Evolutionary conservation across 2,113 vertebrate species (phyloP), one percentile per base, ranked within the genome.

Genomic region (Ictalurus punctatus): DNA sequence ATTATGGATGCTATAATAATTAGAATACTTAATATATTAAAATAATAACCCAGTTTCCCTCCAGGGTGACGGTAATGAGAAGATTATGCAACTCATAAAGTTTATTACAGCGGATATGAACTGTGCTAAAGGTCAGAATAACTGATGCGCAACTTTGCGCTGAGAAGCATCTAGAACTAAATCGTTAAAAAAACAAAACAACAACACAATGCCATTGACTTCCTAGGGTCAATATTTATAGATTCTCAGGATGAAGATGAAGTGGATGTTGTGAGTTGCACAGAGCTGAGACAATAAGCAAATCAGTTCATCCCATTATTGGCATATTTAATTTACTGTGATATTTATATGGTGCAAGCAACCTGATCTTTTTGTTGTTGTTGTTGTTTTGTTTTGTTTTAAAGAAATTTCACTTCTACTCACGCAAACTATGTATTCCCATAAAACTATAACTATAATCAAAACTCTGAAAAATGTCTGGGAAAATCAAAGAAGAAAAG

Each of bases 51-150:
- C 86, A 54, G 71, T 82, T 69, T 67, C 30, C 86, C 65, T 73
- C 80, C 86, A 59, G 30, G 59, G 65, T 44, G 54, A 83, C 4
- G 52, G 52, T 83, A 83, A 88, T 83, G 86, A 69, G 79, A 69
- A 59, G 80, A 88, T 88, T 83, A 88, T 73, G 56, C 86, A 44
- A 58, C 79, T 83, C 79, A 83, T 69, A 87, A 88, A 88, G 76
- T 88, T 88, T 88, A 88, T 88, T 83, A 83, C 79, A 48, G n/a
- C 8, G 6, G 48, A 56, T 37, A 71, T 73, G 79, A 88, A 83
- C 79, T 69, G 52, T 23, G 79, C 79, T 71, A 83, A 88, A 88
- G 86, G 86, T 88, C 86, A 83, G 37, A 88, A 73, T 65, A 82
- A 69, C 86, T 52, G 63, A 82, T 52, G 86, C 52, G 12, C 44